Base-by-base conservation (phyloP, 2,113 vertebrate genomes). In the Rhinopomastus cyanomelas region DNA sequence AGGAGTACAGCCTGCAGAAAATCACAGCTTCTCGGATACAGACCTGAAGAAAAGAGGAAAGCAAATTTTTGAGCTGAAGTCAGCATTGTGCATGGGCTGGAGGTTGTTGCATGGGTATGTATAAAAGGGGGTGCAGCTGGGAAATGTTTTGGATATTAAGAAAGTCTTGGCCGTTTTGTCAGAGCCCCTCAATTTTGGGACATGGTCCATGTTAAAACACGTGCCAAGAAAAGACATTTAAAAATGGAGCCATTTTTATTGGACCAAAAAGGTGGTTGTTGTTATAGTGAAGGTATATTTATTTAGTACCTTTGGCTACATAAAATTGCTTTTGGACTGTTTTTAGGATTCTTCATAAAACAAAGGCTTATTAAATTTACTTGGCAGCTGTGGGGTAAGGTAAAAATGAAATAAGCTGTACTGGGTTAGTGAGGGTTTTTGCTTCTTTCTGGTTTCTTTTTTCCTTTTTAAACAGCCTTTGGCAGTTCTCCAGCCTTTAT, bases 331-430 rank as follows among this genome's bases (percentile, higher is more conserved):
- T 94, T 96, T 94, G 80, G 88, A 94, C 65, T 69, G 69, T 56
- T 96, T 96, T 97, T 96, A 96, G 92, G 89, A 90, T 96, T 95
- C 76, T 95, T 97, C 92, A 94, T 97, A 96, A 97, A 97, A 95
- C 94, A 97, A 96, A 96, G 87, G 77, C 95, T 97, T 97, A 97
- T 95, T 97, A 97, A 91, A 95, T 97, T 97, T 95, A 83, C 87
- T 96, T 97, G 96, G 95, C 95, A 97, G 91, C 93, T 97, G 82
- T 93, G 90, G 52, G 17, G 90, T 84, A 95, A 96, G 83, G 91
- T 95, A 91, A 94, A 95, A 95, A 95, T 93, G 59, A 96, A 94
- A 87, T 89, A 88, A 96, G 82, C 93, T 95, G 61, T 81, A 53
- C 74, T 91, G 90, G 46, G 44, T 49, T 39, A 34, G 7, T 62